Conservation (phyloP, 2,888 invertebrate species). For the Drosophila hamatofila region DNA sequence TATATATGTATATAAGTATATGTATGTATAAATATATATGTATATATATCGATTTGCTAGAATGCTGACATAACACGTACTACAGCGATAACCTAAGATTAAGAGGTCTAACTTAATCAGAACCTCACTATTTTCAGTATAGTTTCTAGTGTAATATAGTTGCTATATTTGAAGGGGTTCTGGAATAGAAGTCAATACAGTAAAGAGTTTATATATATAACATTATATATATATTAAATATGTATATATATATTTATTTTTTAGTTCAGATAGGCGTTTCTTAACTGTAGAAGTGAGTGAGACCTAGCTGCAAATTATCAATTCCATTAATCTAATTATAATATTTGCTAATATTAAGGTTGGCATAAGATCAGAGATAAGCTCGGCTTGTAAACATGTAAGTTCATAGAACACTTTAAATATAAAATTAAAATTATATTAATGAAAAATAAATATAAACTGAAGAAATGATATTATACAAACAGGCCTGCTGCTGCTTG, state of each 20-base stretch:
- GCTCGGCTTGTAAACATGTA: neutral
- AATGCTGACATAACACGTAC: constrained; percentile 6
- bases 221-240: too few species aligned
- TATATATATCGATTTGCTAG: constrained; percentile 9
- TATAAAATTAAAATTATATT: neutral
- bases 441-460: neutral
- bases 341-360: neutral
- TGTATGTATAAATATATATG: neutral
- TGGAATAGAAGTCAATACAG: neutral
- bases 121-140: neutral
- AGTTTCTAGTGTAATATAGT: neutral
- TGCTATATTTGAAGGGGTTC: neutral
- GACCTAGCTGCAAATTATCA: neutral
- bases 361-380: neutral
- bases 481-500: neutral
- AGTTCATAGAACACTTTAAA: neutral
- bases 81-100: neutral
- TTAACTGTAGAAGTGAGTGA: neutral
- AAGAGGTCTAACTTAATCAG: constrained; percentile 2
- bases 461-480: neutral
- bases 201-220: neutral
- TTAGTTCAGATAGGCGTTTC: too few species aligned
- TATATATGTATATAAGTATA: constrained; percentile 1
- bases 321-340: neutral
- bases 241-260: neutral